Evolutionary conservation across 1,140 invertebrate genomes (phyloP), one percentile per base, ranked within the genome.

Genomic region (Drosophila carrolli): DNA sequence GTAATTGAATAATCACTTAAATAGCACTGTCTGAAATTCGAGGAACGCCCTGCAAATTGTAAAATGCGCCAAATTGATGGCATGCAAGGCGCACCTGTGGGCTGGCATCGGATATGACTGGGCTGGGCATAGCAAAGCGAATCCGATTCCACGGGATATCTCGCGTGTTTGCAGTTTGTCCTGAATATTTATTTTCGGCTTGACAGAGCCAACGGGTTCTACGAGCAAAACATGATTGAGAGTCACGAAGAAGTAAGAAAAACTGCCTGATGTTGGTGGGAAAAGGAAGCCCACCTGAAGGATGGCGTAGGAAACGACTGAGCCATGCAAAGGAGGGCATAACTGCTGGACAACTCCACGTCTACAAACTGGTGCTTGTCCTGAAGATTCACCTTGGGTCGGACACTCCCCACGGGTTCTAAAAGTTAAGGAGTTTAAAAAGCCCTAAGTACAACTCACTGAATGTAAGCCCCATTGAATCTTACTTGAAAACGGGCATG

Each of bases 361-460:
- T 92, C 91, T 40, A 91, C 78, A 62, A 92, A 95, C 73, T 95
- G 95, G 46, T 95, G 95, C 91, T 92, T 91, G 61, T 91, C 91
- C 57, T 89, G 89, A 0, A 74, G 44, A 58, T 93, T 93, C 43
- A 97, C 94, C 93, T 96, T 96, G 32, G 96, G 96, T 46, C 95
- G 94, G 62, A 96, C 96, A 80, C 95, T 95, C 91, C 95, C 95
- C 75, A 97, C 94, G 23, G 96, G 96, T 81, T 97, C 96, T 97
- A 93, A 9, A 67, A 43, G 23, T 43, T n/a, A 9, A 16, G 10
- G 6, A 70, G 10, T 9, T 23, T 11, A 0, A 1, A 19, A 35
- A 35, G 16, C 1, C 19, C 23, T 38, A 14, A 19, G 4, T 44
- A 4, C 0, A 68, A 46, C 59, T 47, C 46, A 59, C 61, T 76